Evolutionary conservation across 2,797 vertebrate species (phyloP).

Genomic region (Nyctalus aviator): DNA sequence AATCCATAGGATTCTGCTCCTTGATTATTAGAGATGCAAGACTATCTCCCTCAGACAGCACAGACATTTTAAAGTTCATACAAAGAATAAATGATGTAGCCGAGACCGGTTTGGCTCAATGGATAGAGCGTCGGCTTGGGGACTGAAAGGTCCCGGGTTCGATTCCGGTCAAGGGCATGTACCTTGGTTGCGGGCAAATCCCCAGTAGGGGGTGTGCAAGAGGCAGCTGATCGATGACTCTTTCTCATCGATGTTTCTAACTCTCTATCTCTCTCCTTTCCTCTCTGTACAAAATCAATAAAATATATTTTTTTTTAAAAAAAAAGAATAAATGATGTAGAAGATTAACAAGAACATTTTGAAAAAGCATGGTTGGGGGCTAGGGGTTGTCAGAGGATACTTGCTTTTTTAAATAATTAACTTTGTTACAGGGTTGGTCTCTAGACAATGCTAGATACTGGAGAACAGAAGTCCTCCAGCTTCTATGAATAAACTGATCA

Average conservation of each 20-base stretch:
- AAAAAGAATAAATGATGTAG: slow-evolving; percentile 19
- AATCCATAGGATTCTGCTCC: not conserved
- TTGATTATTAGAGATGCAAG: not conserved
- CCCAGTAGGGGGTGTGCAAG: no score
- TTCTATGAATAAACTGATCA: slow-evolving; percentile 35
- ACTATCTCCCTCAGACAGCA: not conserved
- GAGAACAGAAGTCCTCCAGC: not conserved
- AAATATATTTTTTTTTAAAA: no score
- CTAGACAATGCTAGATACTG: not conserved
- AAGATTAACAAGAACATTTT: slow-evolving; percentile 43
- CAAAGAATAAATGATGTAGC: slow-evolving; percentile 13
- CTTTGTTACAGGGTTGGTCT: not conserved
- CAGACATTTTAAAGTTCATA: not conserved
- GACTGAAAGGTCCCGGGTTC: no score
- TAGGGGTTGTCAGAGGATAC: not conserved
- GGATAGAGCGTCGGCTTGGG: no score
- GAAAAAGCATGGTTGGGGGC: not conserved
- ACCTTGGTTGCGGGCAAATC: no score
- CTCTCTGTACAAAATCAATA: no score
- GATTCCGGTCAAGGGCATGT: no score
- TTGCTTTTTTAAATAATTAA: slow-evolving; percentile 22
- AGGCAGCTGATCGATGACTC: no score
- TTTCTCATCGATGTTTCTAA: no score
- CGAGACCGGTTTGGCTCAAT: no score
- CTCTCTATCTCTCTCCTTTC: no score